Base-by-base conservation (phyloP, 1,140 invertebrate genomes). In the Kradibia gibbosae region DNA sequence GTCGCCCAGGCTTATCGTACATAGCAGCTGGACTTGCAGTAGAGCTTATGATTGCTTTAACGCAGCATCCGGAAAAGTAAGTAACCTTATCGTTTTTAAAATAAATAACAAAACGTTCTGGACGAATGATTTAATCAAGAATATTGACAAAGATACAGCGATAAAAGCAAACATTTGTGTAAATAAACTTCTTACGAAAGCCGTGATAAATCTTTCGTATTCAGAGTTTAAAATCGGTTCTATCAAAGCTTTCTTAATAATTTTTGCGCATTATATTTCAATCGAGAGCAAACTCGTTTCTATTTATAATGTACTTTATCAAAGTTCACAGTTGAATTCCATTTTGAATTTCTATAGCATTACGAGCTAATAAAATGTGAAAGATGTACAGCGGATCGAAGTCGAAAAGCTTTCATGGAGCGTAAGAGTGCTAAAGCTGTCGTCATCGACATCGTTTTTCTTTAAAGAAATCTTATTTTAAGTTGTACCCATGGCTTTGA, bases 21-120 rank as follows among this genome's bases (percentile, higher is more conserved):
- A 95, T 99, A 79, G 98, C 98, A 0, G 95, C 95, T 62, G 96
- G 97, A 31, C 91, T 99, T 39, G 97, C 97, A 17, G 97, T 97
- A 0, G 99, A 99, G 92, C 89, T 99, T 20, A 91, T 99, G 57
- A 93, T 98, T 0, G 95, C 96, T 0, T 70, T 99, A 15, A 91
- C 98, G 42, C 98, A 99, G 87, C 97, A 99, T 93, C 94, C 95
- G 0, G 85, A 93, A 22, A 93, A 93, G 94, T 97, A 92, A 91
- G 85, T 82, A 45, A 70, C 17, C 13, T 25, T 50, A 11, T 25
- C 50, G 4, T 20, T 53, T 20, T 20, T 3, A 17, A 17, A 11
- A 20, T 20, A 17, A 53, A 20, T 45, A 45, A 45, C 42, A 13
- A 45, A 13, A 8, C 42, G 13, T 45, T 45, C 13, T 8, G 42